A percentile compares a stretch with the other conserved stretches of the same genome.
Evolutionary conservation across 2,888 invertebrate genomes (phyloP).

Genomic region (Anodontia alba): DNA sequence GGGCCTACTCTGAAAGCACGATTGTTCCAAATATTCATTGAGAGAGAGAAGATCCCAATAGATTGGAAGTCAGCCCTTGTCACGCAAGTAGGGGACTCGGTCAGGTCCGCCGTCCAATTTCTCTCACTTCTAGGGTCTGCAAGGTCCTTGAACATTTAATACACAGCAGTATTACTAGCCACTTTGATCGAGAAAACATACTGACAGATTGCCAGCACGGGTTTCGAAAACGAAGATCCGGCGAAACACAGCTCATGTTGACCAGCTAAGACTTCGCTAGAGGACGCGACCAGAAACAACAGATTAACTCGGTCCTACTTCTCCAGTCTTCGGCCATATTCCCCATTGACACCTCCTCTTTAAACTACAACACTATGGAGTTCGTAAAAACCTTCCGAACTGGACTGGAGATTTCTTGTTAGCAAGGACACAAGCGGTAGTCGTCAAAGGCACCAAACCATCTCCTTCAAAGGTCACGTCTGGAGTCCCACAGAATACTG

Average conservation of each 20-base stretch:
- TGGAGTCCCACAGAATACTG: slow-evolving; percentile 47
- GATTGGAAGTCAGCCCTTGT: not conserved
- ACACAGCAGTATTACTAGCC: not conserved
- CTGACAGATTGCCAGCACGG: not conserved
- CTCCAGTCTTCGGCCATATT: not conserved
- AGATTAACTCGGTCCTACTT: not conserved
- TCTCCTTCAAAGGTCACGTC: slow-evolving; percentile 21
- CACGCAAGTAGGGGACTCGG: not conserved
- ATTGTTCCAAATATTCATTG: not conserved
- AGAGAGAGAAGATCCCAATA: not conserved
- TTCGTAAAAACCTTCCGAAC: not conserved
- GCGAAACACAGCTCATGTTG: not conserved
- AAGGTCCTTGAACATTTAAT: not conserved
- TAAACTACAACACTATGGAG: not conserved
- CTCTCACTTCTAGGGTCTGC: not conserved
- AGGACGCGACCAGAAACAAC: not conserved
- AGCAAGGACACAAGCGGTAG: not conserved
- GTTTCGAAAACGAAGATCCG: not conserved
- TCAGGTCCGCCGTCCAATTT: not conserved
- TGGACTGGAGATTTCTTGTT: not conserved
- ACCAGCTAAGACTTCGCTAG: not conserved
- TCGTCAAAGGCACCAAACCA: slow-evolving; percentile 18
- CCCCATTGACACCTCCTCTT: not conserved
- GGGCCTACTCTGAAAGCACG: too few species aligned
- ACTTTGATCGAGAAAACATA: not conserved